Evolutionary conservation across 2,888 invertebrate species (phyloP).

Genomic region (Watsonalla cultraria): DNA sequence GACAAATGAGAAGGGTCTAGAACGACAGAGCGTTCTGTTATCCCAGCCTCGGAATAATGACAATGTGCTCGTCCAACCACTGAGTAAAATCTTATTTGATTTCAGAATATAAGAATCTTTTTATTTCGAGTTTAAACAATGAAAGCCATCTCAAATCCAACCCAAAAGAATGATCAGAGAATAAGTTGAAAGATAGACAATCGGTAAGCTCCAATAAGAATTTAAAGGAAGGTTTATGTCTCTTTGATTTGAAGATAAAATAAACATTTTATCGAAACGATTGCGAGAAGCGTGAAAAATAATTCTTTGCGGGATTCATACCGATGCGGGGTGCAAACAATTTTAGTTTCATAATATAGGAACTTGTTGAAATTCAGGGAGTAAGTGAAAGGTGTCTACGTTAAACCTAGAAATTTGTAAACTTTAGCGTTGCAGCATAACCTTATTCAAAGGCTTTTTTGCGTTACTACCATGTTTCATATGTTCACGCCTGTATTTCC

Average conservation of each 20-base stretch:
- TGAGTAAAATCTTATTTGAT: too few species aligned
- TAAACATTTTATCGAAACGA: constrained; percentile 7
- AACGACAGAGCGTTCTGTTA: too few species aligned
- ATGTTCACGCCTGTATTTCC: too few species aligned
- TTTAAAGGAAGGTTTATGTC: neutral
- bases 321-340: constrained; percentile 10
- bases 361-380: too few species aligned
- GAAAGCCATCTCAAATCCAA: neutral
- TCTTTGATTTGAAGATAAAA: constrained; percentile 1
- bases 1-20: too few species aligned
- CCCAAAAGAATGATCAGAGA: neutral
- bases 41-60: too few species aligned
- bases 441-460: too few species aligned
- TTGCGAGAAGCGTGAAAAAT: constrained; percentile 15
- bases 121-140: too few species aligned
- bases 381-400: too few species aligned
- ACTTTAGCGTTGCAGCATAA: neutral
- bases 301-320: constrained; percentile 20
- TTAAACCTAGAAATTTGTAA: neutral
- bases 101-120: too few species aligned
- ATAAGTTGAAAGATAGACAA: neutral
- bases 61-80: too few species aligned
- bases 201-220: neutral
- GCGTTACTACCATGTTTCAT: too few species aligned
- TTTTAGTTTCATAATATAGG: constrained; percentile 1